phyloP scores from a whole-genome alignment of 92 coral and sea anemone genomes.

The Phymanthus crucifer region DNA sequence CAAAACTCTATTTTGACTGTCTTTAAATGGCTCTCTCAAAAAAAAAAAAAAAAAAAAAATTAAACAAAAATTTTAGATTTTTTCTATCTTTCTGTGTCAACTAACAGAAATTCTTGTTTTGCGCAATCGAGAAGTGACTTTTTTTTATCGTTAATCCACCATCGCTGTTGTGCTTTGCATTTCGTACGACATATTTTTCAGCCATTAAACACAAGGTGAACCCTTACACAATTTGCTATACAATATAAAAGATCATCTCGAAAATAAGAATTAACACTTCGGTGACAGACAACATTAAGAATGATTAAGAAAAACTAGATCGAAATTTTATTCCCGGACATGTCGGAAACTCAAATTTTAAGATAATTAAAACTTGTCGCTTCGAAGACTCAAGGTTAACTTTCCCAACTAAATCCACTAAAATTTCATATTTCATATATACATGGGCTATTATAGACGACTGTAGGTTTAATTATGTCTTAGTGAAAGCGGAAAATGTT shows the following conservation, averaged over 20 bases:
- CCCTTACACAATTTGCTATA: no score
- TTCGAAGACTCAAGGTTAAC: background rate
- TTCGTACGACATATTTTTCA: no score
- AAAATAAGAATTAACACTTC: no score
- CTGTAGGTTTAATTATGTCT: no score
- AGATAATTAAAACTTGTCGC: background rate
- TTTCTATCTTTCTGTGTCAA: background rate
- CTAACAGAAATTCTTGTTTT: no score
- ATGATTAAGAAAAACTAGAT: background rate
- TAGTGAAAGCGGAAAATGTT: background rate
- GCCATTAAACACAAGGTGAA: no score
- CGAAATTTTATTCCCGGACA: background rate
- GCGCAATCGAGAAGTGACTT: no score
- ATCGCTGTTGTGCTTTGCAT: no score
- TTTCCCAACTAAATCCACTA: no score
- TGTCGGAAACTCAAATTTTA: background rate
- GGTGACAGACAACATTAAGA: background rate
- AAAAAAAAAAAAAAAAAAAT: background rate
- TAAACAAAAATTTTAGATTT: background rate
- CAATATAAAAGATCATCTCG: no score
- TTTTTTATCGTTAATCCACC: no score
- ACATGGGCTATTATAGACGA: background rate
- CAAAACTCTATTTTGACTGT: no score
- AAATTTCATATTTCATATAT: background rate
- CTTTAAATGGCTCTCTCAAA: background rate